Evolutionary conservation across 2,797 vertebrate genomes (phyloP).

Genomic region (Saxicola maurus): DNA sequence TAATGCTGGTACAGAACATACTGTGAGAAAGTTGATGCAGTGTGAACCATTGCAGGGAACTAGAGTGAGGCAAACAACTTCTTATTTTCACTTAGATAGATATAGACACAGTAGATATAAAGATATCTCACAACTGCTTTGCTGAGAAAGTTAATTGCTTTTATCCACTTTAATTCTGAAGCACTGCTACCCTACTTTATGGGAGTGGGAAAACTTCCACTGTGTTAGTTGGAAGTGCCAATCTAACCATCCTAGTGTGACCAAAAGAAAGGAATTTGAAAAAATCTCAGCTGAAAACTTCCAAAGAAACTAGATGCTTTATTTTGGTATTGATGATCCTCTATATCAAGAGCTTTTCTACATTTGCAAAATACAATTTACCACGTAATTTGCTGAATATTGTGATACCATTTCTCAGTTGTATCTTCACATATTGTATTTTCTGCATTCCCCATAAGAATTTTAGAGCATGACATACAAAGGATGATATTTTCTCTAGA

Average conservation of each 20-base stretch:
- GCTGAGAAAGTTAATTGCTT: neutral
- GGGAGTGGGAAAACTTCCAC: neutral
- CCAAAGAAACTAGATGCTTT: neutral
- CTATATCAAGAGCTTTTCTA: neutral
- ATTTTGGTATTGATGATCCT: neutral
- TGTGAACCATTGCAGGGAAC: neutral
- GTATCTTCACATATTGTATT: neutral
- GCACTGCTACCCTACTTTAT: neutral
- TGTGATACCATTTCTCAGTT: neutral
- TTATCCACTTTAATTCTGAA: neutral
- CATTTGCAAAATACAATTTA: neutral
- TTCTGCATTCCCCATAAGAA: fast-evolving
- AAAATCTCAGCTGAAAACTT: neutral
- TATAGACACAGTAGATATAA: neutral
- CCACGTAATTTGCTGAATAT: neutral
- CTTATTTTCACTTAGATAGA: neutral
- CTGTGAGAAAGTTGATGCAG: neutral
- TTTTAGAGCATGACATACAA: neutral
- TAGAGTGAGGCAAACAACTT: neutral
- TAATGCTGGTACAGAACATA: neutral
- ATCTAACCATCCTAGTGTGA: neutral
- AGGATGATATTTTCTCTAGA: neutral
- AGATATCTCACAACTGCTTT: neutral
- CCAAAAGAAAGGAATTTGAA: neutral
- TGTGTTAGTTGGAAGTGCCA: neutral